Evolutionary conservation across 2,113 vertebrate genomes (phyloP).

Genomic region (Falcunculus frontatus): DNA sequence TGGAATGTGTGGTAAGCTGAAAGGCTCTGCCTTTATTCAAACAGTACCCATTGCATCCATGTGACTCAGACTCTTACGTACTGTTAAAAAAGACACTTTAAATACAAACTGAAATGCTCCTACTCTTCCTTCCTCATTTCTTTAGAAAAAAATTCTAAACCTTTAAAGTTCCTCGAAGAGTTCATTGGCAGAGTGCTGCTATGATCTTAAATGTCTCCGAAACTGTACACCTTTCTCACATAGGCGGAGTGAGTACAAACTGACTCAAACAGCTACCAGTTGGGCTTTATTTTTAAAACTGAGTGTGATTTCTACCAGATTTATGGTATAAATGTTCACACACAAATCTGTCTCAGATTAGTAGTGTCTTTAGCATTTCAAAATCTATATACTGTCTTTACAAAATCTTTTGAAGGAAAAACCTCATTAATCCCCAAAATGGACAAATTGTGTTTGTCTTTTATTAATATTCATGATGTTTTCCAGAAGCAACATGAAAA

Average conservation of each 20-base stretch:
- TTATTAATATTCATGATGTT: not conserved
- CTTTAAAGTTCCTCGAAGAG: not conserved
- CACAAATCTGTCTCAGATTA: not conserved
- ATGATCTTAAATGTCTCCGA: not conserved
- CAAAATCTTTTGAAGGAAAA: not conserved
- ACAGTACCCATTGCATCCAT: not conserved
- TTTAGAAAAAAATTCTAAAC: not conserved
- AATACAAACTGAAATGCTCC: not conserved
- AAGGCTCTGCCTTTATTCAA: not conserved
- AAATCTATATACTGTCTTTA: not conserved
- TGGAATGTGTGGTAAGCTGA: not conserved
- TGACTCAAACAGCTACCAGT: constrained; percentile 31
- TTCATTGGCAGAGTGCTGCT: not conserved
- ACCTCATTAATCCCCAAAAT: not conserved
- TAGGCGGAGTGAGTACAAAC: not conserved
- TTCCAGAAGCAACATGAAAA: not conserved
- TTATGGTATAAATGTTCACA: not conserved
- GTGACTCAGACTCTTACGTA: not conserved
- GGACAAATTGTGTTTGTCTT: not conserved
- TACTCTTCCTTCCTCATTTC: not conserved
- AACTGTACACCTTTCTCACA: constrained; percentile 4
- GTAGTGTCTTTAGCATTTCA: not conserved
- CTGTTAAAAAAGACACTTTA: not conserved
- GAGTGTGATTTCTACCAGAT: not conserved
- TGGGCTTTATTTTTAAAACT: constrained; percentile 47